Evolutionary conservation across 2,797 vertebrate genomes (phyloP).

Genomic region (Coregonus ussuriensis): DNA sequence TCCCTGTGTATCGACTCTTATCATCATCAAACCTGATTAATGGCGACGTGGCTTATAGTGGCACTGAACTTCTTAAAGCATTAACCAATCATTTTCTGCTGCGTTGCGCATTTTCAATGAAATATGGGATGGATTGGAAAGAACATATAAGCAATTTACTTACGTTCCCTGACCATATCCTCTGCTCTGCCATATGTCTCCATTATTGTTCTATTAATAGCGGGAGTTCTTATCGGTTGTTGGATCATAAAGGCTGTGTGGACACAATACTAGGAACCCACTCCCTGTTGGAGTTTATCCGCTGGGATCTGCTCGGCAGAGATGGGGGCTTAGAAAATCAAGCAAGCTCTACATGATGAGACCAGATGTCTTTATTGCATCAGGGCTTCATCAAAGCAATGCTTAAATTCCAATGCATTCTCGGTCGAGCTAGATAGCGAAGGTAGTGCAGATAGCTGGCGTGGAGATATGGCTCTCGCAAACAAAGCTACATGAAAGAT

Average conservation of each 20-base stretch:
- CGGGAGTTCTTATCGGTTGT: background rate
- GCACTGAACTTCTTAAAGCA: slow-evolving; percentile 27
- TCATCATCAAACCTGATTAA: slow-evolving; percentile 21
- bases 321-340: slow-evolving; percentile 36
- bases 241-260: background rate
- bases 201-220: slow-evolving; percentile 1
- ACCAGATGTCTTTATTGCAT: slow-evolving; percentile 41
- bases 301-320: slow-evolving; percentile 31
- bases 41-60: slow-evolving; percentile 23
- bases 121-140: slow-evolving; percentile 21
- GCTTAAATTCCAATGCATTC: slow-evolving; percentile 30
- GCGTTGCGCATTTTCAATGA: slow-evolving; percentile 13
- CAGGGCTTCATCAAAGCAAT: slow-evolving; percentile 43
- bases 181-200: background rate
- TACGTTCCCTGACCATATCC: background rate
- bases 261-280: slow-evolving; percentile 14
- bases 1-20: background rate
- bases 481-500: slow-evolving; percentile 50
- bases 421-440: slow-evolving; percentile 12
- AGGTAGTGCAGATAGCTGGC: slow-evolving; percentile 28
- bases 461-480: slow-evolving; percentile 37
- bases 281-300: slow-evolving; percentile 37
- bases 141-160: slow-evolving; percentile 17
- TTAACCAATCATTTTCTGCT: slow-evolving; percentile 15
- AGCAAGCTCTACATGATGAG: slow-evolving; percentile 33